Percentiles rank a stretch among this genome's conserved stretches.
Evolutionary conservation across 2,888 invertebrate genomes (phyloP).

Genomic region (Trachelus tabidus): DNA sequence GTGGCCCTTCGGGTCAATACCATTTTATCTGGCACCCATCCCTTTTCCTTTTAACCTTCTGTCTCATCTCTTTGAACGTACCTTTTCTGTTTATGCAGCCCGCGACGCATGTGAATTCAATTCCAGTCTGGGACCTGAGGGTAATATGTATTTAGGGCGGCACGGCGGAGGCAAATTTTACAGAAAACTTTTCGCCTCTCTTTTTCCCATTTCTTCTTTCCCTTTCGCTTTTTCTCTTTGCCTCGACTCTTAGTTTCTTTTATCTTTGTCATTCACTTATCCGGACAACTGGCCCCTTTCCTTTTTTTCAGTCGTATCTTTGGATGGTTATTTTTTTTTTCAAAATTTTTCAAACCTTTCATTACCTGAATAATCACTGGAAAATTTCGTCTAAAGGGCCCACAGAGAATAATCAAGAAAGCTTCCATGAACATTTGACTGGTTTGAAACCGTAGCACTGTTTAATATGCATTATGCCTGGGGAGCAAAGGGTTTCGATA

Average conservation of each 20-base stretch:
- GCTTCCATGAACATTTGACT: not conserved
- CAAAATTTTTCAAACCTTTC: not conserved
- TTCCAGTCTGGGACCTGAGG: constrained; percentile 32
- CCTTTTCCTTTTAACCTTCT: constrained; percentile 32
- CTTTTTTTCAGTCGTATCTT: not conserved
- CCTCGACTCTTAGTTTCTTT: not conserved
- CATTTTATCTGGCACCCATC: constrained; percentile 35
- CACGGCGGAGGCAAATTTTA: constrained; percentile 20
- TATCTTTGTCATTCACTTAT: not conserved
- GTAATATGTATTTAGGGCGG: constrained; percentile 30
- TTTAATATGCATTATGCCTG: not conserved
- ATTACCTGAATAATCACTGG: not conserved
- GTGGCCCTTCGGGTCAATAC: constrained; percentile 30
- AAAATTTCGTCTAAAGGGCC: not conserved
- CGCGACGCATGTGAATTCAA: constrained; percentile 43
- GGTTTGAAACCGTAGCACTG: not conserved
- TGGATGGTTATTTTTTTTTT: not conserved
- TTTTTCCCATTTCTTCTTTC: not conserved
- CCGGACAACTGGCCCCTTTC: not conserved
- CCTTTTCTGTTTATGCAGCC: constrained; percentile 38
- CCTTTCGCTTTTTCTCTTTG: not conserved
- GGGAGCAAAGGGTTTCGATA: not conserved
- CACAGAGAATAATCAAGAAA: not conserved
- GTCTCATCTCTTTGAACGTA: constrained; percentile 31
- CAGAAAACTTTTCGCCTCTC: not conserved